A percentile compares a stretch with the other conserved stretches of the same genome.
These are phyloP conservation scores for Anser brachyrhynchus DNA, from an alignment of 2,113 vertebrate species.

Conservation along the genomic window DNA sequence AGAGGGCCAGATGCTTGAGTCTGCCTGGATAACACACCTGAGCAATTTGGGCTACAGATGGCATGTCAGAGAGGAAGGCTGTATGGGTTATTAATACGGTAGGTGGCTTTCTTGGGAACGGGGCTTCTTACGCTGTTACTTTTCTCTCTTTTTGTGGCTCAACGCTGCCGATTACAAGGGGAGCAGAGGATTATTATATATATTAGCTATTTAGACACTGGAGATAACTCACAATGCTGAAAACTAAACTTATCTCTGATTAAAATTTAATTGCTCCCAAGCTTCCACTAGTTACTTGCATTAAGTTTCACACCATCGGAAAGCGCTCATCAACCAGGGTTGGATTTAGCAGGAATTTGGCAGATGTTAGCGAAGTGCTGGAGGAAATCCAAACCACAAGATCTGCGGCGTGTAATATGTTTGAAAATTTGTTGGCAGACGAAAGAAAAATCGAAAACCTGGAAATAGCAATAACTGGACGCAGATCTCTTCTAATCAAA, in stretches of 20 bases:
- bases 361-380: constrained; percentile 67
- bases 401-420: constrained; percentile 43
- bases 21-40: not conserved
- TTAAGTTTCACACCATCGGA: constrained; percentile 61
- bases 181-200: not conserved
- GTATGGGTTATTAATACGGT: not conserved
- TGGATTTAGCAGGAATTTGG: constrained; percentile 67
- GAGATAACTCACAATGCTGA: constrained; percentile 43
- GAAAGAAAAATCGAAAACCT: constrained; percentile 47
- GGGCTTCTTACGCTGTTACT: not conserved
- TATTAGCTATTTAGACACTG: constrained; percentile 40
- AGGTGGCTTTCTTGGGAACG: not conserved
- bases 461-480: constrained; percentile 35
- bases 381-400: constrained; percentile 52
- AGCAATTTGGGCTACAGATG: not conserved
- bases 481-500: not conserved
- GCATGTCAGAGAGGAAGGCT: not conserved
- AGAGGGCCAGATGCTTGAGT: not conserved
- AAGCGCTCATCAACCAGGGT: constrained; percentile 48
- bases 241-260: constrained; percentile 59
- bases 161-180: not conserved
- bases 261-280: constrained; percentile 72
- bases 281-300: constrained; percentile 58
- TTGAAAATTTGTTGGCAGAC: constrained; percentile 55
- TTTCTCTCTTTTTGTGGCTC: not conserved